Percentiles rank a stretch among this genome's conserved stretches.
These are phyloP conservation scores for Bombus terrestris DNA, from an alignment of 1,140 invertebrate genomes.

Conservation along the genomic window DNA sequence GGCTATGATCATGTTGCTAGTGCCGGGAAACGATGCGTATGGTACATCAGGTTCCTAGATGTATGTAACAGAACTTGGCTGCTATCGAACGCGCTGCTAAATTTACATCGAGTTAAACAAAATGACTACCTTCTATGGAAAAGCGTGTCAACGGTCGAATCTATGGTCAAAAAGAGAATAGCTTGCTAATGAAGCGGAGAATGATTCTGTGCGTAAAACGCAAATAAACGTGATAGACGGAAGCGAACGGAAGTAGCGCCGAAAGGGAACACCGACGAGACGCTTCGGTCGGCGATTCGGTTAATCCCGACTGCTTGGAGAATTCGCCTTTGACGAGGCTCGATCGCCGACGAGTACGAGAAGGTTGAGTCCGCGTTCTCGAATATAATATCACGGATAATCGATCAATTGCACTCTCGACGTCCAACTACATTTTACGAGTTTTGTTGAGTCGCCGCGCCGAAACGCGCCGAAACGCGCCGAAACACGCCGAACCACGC, in stretches of 20 bases:
- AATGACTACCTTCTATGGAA: too few species aligned
- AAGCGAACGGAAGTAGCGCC: neutral
- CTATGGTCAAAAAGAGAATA: too few species aligned
- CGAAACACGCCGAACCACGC: neutral
- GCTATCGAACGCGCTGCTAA: too few species aligned
- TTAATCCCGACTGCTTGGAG: neutral
- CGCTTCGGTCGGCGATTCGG: neutral
- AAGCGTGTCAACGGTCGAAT: too few species aligned
- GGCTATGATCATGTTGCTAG: too few species aligned
- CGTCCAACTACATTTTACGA: conserved; percentile 37
- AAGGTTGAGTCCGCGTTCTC: neutral
- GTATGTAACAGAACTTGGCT: too few species aligned
- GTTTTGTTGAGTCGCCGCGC: neutral
- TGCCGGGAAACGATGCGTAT: too few species aligned
- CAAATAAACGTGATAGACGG: neutral
- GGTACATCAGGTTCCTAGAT: too few species aligned
- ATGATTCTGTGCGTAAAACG: too few species aligned
- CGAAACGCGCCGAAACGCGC: too few species aligned
- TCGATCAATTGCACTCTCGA: conserved; percentile 33
- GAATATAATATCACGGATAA: conserved; percentile 45
- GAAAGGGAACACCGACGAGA: neutral
- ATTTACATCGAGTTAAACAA: too few species aligned
- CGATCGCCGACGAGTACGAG: neutral
- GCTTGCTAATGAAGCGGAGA: too few species aligned
- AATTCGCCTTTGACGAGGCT: neutral